Evolutionary conservation across 2,888 invertebrate genomes (phyloP).

Genomic region (Yponomeuta evonymella): DNA sequence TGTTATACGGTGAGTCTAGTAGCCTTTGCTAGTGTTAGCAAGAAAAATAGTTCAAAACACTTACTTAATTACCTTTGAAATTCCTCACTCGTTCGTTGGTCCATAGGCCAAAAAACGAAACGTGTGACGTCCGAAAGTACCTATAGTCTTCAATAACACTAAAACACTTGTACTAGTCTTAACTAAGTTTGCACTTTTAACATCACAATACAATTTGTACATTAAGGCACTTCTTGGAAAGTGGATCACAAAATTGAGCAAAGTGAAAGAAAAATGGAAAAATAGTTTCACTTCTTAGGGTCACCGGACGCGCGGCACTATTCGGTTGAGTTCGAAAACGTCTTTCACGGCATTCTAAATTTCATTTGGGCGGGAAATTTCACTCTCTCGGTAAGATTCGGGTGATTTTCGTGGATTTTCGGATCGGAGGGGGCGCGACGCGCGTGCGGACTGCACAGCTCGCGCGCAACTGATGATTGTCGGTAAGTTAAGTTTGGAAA

Average conservation of each 20-base stretch:
- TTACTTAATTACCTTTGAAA: constrained; percentile 62
- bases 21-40: background rate
- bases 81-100: constrained; percentile 42
- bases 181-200: constrained; percentile 61
- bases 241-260: constrained; percentile 73
- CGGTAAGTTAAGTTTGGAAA: constrained; percentile 71
- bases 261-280: constrained; percentile 36
- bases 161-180: constrained; percentile 32
- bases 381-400: constrained; percentile 49
- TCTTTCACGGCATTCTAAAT: constrained; percentile 38
- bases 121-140: constrained; percentile 30
- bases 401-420: constrained; percentile 50
- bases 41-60: constrained; percentile 25
- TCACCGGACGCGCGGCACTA: constrained; percentile 50
- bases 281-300: constrained; percentile 57
- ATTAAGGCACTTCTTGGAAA: constrained; percentile 52
- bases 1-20: background rate
- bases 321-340: constrained; percentile 48
- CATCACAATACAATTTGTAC: constrained; percentile 66
- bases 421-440: constrained; percentile 43
- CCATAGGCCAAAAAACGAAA: constrained; percentile 44
- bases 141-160: constrained; percentile 44
- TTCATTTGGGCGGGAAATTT: constrained; percentile 44
- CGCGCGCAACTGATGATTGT: constrained; percentile 73
- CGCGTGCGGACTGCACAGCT: constrained; percentile 57